Conservation (phyloP, 2,113 vertebrate genomes). For the Alligator mississippiensis region DNA sequence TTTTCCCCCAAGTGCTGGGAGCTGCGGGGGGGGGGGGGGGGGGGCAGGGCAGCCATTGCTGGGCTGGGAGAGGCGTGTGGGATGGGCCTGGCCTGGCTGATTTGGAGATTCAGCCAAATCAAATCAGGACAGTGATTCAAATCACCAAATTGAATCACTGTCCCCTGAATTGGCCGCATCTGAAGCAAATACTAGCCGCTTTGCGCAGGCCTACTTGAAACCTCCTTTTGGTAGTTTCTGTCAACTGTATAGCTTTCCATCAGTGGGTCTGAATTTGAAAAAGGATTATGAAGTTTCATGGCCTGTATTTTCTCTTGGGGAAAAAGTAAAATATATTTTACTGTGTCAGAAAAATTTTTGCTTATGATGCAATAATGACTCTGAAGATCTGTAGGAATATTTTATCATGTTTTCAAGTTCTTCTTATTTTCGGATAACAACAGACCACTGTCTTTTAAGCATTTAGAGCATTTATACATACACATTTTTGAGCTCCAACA, state of each 20-base stretch:
- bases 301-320: neutral
- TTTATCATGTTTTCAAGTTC: neutral
- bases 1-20: too few relatives aligned
- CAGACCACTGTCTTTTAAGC: neutral
- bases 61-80: too few relatives aligned
- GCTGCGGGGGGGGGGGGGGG: too few relatives aligned
- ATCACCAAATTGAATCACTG: too few relatives aligned
- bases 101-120: too few relatives aligned
- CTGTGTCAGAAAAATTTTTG: neutral
- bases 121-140: too few relatives aligned
- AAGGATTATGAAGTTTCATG: neutral
- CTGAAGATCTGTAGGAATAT: neutral
- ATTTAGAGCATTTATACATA: neutral
- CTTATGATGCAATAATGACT: accelerated
- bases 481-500: too few relatives aligned
- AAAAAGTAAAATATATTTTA: neutral
- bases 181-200: too few relatives aligned
- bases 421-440: neutral
- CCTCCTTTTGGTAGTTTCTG: neutral
- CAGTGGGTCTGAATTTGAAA: neutral
- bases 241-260: neutral
- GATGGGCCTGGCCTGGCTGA: too few relatives aligned
- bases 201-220: neutral
- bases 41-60: too few relatives aligned
- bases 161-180: too few relatives aligned